Conservation (phyloP, 2,888 invertebrate species). For the Apodemia duryi region DNA sequence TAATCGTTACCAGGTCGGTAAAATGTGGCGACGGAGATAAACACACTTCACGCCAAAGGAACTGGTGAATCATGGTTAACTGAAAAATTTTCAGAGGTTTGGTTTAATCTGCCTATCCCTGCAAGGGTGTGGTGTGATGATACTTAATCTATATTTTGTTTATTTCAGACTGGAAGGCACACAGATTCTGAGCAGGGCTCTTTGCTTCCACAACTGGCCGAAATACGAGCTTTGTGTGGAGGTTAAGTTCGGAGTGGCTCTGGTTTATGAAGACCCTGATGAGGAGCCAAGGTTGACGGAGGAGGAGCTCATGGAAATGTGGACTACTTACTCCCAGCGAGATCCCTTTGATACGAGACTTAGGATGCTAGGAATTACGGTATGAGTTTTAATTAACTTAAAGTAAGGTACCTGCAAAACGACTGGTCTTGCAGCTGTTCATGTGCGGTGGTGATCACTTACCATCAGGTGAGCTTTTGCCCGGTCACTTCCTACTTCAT, state of each 20-base stretch:
- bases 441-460: too few species aligned
- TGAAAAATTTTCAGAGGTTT: too few species aligned
- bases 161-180: conserved; percentile 51
- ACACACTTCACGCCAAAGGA: too few species aligned
- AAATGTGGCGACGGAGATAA: too few species aligned
- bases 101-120: too few species aligned
- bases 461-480: too few species aligned
- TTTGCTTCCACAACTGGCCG: conserved; percentile 68
- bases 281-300: conserved; percentile 42
- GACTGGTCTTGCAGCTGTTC: too few species aligned
- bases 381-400: conserved; percentile 26
- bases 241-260: conserved; percentile 56
- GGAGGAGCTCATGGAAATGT: conserved; percentile 55
- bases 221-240: conserved; percentile 52
- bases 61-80: too few species aligned
- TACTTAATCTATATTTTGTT: not conserved
- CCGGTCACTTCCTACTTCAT: too few species aligned
- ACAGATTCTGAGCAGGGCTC: conserved; percentile 46
- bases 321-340: conserved; percentile 43
- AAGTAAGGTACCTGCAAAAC: too few species aligned
- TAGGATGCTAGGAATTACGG: conserved; percentile 48
- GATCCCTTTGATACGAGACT: conserved; percentile 52
- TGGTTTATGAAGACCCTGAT: conserved; percentile 44
- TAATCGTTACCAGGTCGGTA: too few species aligned
- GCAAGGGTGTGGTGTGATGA: not conserved